Percentiles rank a stretch among this genome's conserved stretches.
phyloP scores from a whole-genome alignment of 2,113 vertebrate genomes.

The Nerophis lumbriciformis region DNA sequence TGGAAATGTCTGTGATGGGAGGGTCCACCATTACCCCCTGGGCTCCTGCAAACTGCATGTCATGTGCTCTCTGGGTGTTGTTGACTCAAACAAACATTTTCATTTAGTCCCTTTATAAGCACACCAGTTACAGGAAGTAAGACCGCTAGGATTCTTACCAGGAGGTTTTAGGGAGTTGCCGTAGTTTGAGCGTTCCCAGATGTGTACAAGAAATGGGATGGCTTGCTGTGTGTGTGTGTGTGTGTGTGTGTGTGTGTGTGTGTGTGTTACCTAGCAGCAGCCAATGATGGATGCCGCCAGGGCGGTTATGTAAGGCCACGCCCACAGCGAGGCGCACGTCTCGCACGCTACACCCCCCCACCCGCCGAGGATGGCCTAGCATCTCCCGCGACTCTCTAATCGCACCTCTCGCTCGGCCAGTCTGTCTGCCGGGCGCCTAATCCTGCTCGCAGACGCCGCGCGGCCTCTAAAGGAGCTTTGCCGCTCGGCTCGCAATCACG shows the following conservation, averaged over 20 bases:
- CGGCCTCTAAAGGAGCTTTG: constrained; percentile 79
- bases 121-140: too few species aligned
- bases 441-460: constrained; percentile 73
- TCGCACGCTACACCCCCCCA: not conserved
- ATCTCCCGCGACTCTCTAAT: constrained; percentile 8
- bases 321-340: not conserved
- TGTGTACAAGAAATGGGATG: not conserved
- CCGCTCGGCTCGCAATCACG: constrained; percentile 78
- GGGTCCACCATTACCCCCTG: not conserved
- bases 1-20: too few species aligned
- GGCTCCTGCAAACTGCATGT: not conserved
- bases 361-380: not conserved
- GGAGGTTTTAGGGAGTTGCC: constrained; percentile 5
- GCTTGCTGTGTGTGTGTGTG: too few species aligned
- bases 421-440: constrained; percentile 52
- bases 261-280: not conserved
- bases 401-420: constrained; percentile 16
- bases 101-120: not conserved
- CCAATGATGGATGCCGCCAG: not conserved
- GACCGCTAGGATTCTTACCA: too few species aligned
- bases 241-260: not conserved
- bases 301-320: not conserved
- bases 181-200: constrained; percentile 1
- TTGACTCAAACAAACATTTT: constrained; percentile 7
- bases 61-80: not conserved